These are phyloP conservation scores for Arrhamphus sclerolepis DNA, from an alignment of 2,797 vertebrate genomes.

Conservation along the genomic window DNA sequence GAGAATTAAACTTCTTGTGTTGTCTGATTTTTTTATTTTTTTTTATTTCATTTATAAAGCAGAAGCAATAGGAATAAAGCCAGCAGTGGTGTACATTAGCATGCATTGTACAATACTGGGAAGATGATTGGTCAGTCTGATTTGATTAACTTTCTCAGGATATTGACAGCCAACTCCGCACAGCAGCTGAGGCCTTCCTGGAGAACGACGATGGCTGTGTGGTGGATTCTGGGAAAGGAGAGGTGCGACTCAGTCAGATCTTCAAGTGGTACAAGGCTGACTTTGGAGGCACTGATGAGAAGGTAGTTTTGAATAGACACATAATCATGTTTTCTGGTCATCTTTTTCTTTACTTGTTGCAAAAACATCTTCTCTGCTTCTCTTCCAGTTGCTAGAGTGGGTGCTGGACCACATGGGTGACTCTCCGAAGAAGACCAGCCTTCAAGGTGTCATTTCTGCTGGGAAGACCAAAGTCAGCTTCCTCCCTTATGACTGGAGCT, in stretches of 20 bases:
- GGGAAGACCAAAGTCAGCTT: constrained; percentile 82
- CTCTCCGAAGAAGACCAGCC: constrained; percentile 81
- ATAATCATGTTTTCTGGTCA: not conserved
- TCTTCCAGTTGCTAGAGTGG: constrained; percentile 80
- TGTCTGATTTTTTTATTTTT: too few relatives aligned
- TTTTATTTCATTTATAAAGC: too few relatives aligned
- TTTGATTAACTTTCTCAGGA: constrained; percentile 59
- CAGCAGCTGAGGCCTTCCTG: constrained; percentile 82
- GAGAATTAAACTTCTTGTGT: not conserved
- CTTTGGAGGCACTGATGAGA: constrained; percentile 84
- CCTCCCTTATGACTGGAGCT: constrained; percentile 85
- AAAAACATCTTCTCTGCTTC: not conserved
- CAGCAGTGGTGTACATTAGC: not conserved
- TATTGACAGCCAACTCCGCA: constrained; percentile 80
- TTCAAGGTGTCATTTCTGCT: constrained; percentile 74
- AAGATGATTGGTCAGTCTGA: not conserved
- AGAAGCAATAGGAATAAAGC: too few relatives aligned
- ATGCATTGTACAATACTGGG: not conserved
- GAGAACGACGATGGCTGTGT: constrained; percentile 79
- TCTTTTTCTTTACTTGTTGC: not conserved
- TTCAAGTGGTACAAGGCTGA: constrained; percentile 87
- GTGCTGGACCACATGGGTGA: constrained; percentile 81
- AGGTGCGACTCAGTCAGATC: constrained; percentile 84
- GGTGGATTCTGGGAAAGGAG: constrained; percentile 77
- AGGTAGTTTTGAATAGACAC: constrained; percentile 60